Evolutionary conservation across 2,888 invertebrate genomes (phyloP).

Genomic region (Tanypteryx hageni): DNA sequence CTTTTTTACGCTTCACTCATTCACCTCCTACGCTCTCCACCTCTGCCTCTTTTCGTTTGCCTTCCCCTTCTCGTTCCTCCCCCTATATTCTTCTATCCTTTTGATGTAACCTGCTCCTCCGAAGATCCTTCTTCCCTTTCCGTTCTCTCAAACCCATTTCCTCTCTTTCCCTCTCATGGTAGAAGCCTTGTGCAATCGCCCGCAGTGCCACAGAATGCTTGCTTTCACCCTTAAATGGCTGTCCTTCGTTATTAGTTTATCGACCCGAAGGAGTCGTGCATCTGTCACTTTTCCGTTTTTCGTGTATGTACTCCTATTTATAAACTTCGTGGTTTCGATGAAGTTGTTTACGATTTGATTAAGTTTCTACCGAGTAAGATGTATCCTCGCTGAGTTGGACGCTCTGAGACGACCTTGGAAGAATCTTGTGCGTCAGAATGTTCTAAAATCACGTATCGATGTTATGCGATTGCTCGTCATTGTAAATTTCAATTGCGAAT

Average conservation of each 20-base stretch:
- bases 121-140: not conserved
- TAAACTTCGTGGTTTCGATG: not conserved
- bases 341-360: not conserved
- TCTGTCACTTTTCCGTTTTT: not conserved
- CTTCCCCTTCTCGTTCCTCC: not conserved
- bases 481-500: not conserved
- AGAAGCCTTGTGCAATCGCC: not conserved
- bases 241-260: slow-evolving; percentile 8
- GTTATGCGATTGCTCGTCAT: not conserved
- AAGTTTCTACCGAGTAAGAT: too few species aligned
- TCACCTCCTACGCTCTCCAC: not conserved
- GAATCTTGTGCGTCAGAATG: not conserved
- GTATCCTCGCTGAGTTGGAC: too few species aligned
- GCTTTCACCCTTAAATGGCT: not conserved
- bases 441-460: not conserved
- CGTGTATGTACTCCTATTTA: not conserved
- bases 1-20: not conserved
- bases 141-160: not conserved
- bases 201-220: not conserved
- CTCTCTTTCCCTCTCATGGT: not conserved
- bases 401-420: not conserved
- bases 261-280: not conserved
- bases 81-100: not conserved
- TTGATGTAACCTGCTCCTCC: not conserved
- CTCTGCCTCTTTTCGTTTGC: not conserved